phyloP scores from a whole-genome alignment of 2,888 invertebrate species.

The Thyatira batis region DNA sequence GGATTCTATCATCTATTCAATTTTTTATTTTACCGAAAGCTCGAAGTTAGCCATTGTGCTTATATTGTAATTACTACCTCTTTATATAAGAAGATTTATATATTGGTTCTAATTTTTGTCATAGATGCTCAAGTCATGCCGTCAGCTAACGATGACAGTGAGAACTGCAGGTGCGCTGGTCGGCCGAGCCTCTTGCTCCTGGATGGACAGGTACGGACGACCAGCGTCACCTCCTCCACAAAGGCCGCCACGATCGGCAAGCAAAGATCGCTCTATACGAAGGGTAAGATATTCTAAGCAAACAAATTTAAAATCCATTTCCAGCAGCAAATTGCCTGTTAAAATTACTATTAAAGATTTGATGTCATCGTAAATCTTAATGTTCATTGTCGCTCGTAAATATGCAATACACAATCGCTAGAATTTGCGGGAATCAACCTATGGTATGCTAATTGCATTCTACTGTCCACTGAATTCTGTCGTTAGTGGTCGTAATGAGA shows the following conservation, averaged over 20 bases:
- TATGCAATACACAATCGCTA: constrained; percentile 26
- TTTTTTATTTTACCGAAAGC: too few species aligned
- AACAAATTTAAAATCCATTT: not conserved
- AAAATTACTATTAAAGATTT: constrained; percentile 42
- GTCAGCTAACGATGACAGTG: constrained; percentile 94
- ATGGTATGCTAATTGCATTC: constrained; percentile 60
- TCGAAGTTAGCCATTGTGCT: too few species aligned
- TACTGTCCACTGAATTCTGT: constrained; percentile 46
- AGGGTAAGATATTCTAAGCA: constrained; percentile 74
- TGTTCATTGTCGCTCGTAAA: constrained; percentile 47
- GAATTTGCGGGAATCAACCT: not conserved
- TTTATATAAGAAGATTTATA: not conserved
- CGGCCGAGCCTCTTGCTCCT: constrained; percentile 92
- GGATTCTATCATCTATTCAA: too few species aligned
- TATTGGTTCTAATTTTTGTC: constrained; percentile 9
- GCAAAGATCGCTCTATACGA: constrained; percentile 85
- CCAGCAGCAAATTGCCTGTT: constrained; percentile 12
- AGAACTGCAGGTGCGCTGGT: constrained; percentile 90
- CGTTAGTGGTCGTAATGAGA: constrained; percentile 58
- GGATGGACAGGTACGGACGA: constrained; percentile 96
- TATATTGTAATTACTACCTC: not conserved
- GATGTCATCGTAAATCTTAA: constrained; percentile 47
- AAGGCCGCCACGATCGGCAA: constrained; percentile 72
- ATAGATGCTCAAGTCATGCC: constrained; percentile 94
- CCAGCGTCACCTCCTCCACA: constrained; percentile 90